These are phyloP conservation scores for Dasysyrphus tricinctus DNA, from an alignment of 2,888 invertebrate species.

Conservation along the genomic window DNA sequence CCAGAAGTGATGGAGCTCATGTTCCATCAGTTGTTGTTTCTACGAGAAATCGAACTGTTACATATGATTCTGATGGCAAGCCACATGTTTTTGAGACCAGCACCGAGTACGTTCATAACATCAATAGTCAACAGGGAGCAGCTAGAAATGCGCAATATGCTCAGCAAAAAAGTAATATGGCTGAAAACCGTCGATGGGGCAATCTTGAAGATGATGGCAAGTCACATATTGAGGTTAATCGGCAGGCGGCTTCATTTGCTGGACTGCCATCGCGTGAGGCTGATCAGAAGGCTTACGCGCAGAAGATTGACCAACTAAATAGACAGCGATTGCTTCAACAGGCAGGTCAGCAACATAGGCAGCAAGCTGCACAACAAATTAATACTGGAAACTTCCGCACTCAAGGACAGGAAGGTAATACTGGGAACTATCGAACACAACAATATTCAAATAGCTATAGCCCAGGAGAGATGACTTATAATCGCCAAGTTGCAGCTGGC, in stretches of 20 bases:
- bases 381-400: conserved; percentile 43
- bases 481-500: conserved; percentile 50
- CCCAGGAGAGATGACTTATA: conserved; percentile 46
- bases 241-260: conserved; percentile 26
- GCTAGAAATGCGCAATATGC: conserved; percentile 76
- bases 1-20: conserved; percentile 56
- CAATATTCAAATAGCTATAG: conserved; percentile 52
- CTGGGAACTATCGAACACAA: conserved; percentile 19
- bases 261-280: conserved; percentile 33
- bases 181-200: conserved; percentile 52
- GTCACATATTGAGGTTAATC: conserved; percentile 44
- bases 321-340: conserved; percentile 42
- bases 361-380: conserved; percentile 51
- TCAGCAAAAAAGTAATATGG: conserved; percentile 54
- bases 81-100: conserved; percentile 84
- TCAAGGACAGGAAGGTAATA: conserved; percentile 60
- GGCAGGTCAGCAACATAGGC: conserved; percentile 16
- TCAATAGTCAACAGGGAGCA: conserved; percentile 52
- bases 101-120: conserved; percentile 82
- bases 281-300: conserved; percentile 25
- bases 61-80: conserved; percentile 84
- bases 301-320: conserved; percentile 22
- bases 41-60: conserved; percentile 81
- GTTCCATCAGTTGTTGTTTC: conserved; percentile 79
- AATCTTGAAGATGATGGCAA: conserved; percentile 21